Evolutionary conservation across 2,888 invertebrate genomes (phyloP), one percentile per base, ranked within the genome.

Genomic region (Ophioninae sp.): DNA sequence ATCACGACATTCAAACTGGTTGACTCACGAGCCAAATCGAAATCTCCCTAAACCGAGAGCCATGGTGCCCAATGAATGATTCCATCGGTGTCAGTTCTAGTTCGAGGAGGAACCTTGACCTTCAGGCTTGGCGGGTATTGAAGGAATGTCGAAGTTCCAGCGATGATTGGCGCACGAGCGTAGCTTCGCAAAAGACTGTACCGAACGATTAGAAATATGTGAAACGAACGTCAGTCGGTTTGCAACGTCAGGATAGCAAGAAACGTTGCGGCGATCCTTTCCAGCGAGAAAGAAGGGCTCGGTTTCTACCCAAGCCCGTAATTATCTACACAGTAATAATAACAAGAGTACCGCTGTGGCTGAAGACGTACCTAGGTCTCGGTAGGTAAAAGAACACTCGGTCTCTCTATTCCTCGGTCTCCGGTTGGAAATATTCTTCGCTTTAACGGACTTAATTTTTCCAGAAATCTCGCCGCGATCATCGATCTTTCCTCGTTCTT

Each of bases 271-370:
- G 20, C 44, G 57, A 73, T 67, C 39, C 44, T 70, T 69, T 30
- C 75, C 64, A 17, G 17, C 59, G 59, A 30, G 44, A 30, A 30
- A 68, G 30, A 37, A 62, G 50, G 21, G 69, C 62, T 69, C 50
- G 37, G 39, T 61, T 39, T 73, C 56, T 75, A 56, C 59, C 21
- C 59, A 59, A 82, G 64, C 74, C 75, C 61, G 75, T 79, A 79
- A 82, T 82, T 82, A 79, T 79, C 79, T 75, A 79, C 61, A 65
- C 64, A 64, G 74, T 23, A 82, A 82, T 78, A 82, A 82, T 73
- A 77, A 67, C 44, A 62, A 72, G 23, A 50, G 65, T 59, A 72
- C 21, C 37, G 37, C 21, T 21, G 37, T 73, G 10, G 8, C 8
- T 37, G 62, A 56, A 39, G 65, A 44, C 39, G 61, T 44, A n/a